These are phyloP conservation scores for Saturnia pavonia DNA, from an alignment of 2,888 invertebrate species.

Conservation along the genomic window DNA sequence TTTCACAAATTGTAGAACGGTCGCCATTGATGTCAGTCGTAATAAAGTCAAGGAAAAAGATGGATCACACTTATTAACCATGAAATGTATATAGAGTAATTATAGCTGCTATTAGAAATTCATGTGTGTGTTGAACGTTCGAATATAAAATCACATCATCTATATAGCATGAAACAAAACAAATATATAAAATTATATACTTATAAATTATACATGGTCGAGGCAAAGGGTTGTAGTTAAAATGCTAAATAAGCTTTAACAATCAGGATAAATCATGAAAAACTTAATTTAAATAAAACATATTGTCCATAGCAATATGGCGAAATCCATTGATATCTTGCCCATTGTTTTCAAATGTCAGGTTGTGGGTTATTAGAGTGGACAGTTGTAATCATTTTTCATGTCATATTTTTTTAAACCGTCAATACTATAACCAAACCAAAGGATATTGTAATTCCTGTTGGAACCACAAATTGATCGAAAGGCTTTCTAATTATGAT, in stretches of 20 bases:
- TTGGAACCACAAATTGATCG: neutral
- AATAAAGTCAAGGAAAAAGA: neutral
- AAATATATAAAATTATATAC: neutral
- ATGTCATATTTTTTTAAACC: neutral
- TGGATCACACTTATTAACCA: constrained; percentile 5
- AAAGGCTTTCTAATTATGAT: neutral
- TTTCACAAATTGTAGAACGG: neutral
- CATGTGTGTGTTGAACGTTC: neutral
- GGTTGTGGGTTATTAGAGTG: neutral
- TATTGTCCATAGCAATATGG: neutral
- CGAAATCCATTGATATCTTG: neutral
- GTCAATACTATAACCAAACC: neutral
- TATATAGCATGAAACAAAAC: neutral
- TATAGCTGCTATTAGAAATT: constrained; percentile 5
- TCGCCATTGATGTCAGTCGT: neutral
- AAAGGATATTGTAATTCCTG: neutral
- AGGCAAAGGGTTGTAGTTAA: neutral
- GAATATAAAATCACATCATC: neutral
- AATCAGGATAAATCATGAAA: neutral
- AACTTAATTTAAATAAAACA: constrained; percentile 1
- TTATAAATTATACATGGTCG: neutral
- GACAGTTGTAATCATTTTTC: neutral
- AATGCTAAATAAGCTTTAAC: neutral
- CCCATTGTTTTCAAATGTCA: neutral
- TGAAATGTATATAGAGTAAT: neutral